Conservation (phyloP, 2,888 invertebrate genomes). For the Drosophila cognata region DNA sequence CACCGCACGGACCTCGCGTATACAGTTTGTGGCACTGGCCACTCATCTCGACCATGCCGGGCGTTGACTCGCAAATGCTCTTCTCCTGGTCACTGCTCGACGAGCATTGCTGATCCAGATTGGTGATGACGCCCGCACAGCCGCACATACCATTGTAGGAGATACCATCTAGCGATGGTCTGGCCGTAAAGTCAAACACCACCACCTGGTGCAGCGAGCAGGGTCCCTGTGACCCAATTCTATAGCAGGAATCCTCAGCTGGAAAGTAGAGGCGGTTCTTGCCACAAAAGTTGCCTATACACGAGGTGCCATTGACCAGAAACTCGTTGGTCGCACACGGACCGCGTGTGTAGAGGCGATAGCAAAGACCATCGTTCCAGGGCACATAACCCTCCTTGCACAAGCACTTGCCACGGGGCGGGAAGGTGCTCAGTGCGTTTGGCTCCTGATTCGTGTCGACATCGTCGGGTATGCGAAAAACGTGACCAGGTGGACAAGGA, state of each 20-base stretch:
- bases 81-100: slow-evolving; percentile 55
- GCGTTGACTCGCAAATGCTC: slow-evolving; percentile 87
- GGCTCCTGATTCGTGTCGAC: slow-evolving; percentile 64
- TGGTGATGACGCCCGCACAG: slow-evolving; percentile 86
- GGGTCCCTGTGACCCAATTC: slow-evolving; percentile 91
- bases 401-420: slow-evolving; percentile 87
- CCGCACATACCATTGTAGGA: slow-evolving; percentile 93
- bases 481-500: slow-evolving; percentile 91
- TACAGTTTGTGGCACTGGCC: slow-evolving; percentile 91
- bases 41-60: slow-evolving; percentile 88
- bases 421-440: slow-evolving; percentile 57
- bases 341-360: slow-evolving; percentile 91
- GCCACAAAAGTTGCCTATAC: slow-evolving; percentile 90
- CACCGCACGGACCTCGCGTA: slow-evolving; percentile 91
- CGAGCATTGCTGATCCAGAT: slow-evolving; percentile 84
- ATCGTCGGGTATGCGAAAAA: slow-evolving; percentile 87
- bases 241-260: slow-evolving; percentile 90
- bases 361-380: slow-evolving; percentile 90
- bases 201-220: slow-evolving; percentile 90
- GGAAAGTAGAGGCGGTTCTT: slow-evolving; percentile 92
- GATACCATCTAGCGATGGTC: slow-evolving; percentile 92
- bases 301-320: slow-evolving; percentile 89
- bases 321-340: slow-evolving; percentile 90
- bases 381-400: slow-evolving; percentile 90
- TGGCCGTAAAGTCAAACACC: slow-evolving; percentile 91